Conservation (phyloP, 2,113 vertebrate species). For the Progne subis region DNA sequence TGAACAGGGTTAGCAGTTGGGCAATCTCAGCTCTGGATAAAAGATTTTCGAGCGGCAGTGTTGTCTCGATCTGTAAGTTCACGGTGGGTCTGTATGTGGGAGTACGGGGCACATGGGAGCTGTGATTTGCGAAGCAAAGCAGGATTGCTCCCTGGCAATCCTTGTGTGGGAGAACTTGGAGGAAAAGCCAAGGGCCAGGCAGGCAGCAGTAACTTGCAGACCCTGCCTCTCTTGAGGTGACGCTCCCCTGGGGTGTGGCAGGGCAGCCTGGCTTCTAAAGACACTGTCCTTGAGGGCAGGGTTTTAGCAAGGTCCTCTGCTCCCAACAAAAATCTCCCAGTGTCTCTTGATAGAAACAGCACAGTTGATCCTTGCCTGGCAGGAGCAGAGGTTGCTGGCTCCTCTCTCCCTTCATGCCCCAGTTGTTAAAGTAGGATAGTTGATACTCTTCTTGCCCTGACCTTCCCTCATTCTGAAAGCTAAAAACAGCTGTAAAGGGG, state of each 20-base stretch:
- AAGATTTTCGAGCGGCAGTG: neutral
- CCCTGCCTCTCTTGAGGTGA: neutral
- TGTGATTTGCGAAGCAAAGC: constrained; percentile 20
- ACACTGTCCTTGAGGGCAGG: neutral
- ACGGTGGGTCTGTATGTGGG: constrained; percentile 28
- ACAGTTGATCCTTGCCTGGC: neutral
- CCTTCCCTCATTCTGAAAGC: neutral
- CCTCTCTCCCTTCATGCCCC: neutral
- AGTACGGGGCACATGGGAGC: constrained; percentile 18
- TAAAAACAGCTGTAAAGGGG: neutral
- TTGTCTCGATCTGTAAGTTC: neutral
- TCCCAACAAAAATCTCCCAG: neutral
- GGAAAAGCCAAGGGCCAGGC: neutral
- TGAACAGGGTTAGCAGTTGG: neutral
- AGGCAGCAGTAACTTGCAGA: neutral
- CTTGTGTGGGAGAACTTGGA: constrained; percentile 30
- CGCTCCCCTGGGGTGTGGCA: accelerated
- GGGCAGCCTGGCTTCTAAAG: neutral
- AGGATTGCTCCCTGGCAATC: neutral
- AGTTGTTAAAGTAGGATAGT: neutral
- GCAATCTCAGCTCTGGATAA: neutral
- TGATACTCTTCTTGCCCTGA: neutral
- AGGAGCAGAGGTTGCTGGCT: neutral
- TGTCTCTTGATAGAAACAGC: neutral
- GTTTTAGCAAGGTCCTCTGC: neutral